Evolutionary conservation across 1,140 invertebrate species (phyloP), one percentile per base, ranked within the genome.

Genomic region (Neodiprion fabricii): DNA sequence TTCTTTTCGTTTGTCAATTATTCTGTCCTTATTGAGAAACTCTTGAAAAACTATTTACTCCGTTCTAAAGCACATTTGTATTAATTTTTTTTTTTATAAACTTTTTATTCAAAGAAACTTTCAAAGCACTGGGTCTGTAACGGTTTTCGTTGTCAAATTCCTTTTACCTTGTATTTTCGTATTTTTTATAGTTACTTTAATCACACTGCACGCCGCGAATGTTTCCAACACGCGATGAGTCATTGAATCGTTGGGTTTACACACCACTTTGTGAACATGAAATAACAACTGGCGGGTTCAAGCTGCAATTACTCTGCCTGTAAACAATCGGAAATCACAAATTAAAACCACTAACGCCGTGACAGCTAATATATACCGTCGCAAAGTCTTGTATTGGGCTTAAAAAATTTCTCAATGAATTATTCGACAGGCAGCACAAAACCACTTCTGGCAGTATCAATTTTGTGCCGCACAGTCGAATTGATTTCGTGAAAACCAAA

Each of bases 221-320:
- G 53, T 61, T 61, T 61, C n/a, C 4, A 61, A 17, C n/a, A 12
- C 53, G n/a, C 5, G n/a, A 61, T 17, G 53, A 61, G n/a, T 61
- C 53, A 61, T 61, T 17, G n/a, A 61, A 61, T 61, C 53, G 53
- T 61, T 61, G 53, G 9, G n/a, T 61, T 61, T 61, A 61, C 53
- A 61, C 53, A 61, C 11, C 53, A 61, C 53, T 61, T 61, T 61
- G 53, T 61, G n/a, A 61, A 61, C 53, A 61, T 61, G 53, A 61
- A 61, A 40, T 40, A 61, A 61, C 53, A 61, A 61, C n/a, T 17
- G 53, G 53, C 53, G 53, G 8, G 53, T 61, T 61, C 53, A 61
- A 61, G 53, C 53, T 61, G 53, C 53, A 61, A 61, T 61, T 17
- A 17, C 28, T 40, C 53, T 61, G 53, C n/a, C 53, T 61, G 53